These are phyloP conservation scores for Coleophora deauratella DNA, from an alignment of 2,888 invertebrate species.

Conservation along the genomic window DNA sequence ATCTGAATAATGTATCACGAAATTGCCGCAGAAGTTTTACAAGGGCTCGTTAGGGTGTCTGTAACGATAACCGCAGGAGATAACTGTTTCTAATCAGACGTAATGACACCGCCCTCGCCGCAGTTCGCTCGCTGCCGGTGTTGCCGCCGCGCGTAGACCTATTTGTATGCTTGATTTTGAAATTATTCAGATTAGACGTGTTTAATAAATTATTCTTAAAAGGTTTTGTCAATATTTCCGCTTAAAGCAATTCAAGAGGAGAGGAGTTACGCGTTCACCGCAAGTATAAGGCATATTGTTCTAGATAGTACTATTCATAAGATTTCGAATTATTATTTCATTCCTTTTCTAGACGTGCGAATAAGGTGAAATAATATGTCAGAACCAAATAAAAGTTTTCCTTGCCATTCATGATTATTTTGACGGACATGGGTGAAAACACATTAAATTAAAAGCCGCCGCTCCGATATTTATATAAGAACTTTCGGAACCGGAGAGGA, in stretches of 20 bases:
- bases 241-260: too few relatives aligned
- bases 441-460: conserved; percentile 27
- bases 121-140: conserved; percentile 5
- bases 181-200: not conserved
- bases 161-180: not conserved
- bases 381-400: not conserved
- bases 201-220: not conserved
- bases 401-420: not conserved
- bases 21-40: conserved; percentile 61
- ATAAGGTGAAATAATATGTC: too few relatives aligned
- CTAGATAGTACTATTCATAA: not conserved
- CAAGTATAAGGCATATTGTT: not conserved
- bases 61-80: conserved; percentile 65
- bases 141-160: conserved; percentile 13
- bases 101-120: conserved; percentile 41
- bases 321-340: conserved; percentile 1
- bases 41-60: conserved; percentile 59
- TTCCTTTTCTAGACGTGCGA: not conserved
- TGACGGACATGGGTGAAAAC: not conserved
- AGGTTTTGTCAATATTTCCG: not conserved
- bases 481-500: conserved; percentile 42
- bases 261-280: too few relatives aligned
- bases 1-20: conserved; percentile 48
- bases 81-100: conserved; percentile 68
- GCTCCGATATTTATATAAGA: conserved; percentile 42